A percentile compares a stretch with the other conserved stretches of the same genome.
Evolutionary conservation across 2,113 vertebrate genomes (phyloP).

Genomic region (Tenebrosternarchus preto): DNA sequence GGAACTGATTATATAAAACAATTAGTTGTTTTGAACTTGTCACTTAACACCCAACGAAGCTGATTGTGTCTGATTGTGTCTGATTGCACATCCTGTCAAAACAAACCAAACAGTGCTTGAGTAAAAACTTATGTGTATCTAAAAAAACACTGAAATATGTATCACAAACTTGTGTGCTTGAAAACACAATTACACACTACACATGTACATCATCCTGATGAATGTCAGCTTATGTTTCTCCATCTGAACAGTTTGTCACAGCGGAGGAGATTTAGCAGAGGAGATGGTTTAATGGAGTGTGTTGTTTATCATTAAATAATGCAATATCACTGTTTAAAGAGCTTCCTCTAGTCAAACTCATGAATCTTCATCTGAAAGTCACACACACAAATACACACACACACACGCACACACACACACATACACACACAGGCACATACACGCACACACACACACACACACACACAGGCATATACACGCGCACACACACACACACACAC

Average conservation of each 20-base stretch:
- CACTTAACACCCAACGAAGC: neutral
- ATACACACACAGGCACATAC: neutral
- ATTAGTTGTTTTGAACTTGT: no score
- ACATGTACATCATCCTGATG: slow-evolving; percentile 14
- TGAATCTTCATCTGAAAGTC: slow-evolving; percentile 34
- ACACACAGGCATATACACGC: neutral
- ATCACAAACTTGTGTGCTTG: slow-evolving; percentile 30
- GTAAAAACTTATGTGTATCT: slow-evolving; percentile 9
- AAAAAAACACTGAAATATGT: slow-evolving; percentile 19
- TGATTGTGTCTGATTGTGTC: neutral
- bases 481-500: neutral
- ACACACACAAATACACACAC: neutral
- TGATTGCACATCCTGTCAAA: neutral
- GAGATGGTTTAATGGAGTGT: slow-evolving; percentile 42
- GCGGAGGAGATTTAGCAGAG: slow-evolving; percentile 6
- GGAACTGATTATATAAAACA: no score
- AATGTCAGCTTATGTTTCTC: slow-evolving; percentile 44
- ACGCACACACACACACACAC: neutral
- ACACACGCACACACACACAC: neutral
- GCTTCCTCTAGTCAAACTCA: slow-evolving; percentile 1
- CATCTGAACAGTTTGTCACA: slow-evolving; percentile 27
- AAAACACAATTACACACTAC: slow-evolving; percentile 52
- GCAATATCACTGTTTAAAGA: slow-evolving; percentile 41
- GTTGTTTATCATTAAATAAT: slow-evolving; percentile 48
- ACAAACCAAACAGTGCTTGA: neutral